Evolutionary conservation across 1,140 invertebrate species (phyloP), one percentile per base, ranked within the genome.

Genomic region (Drosophila kepulauana): DNA sequence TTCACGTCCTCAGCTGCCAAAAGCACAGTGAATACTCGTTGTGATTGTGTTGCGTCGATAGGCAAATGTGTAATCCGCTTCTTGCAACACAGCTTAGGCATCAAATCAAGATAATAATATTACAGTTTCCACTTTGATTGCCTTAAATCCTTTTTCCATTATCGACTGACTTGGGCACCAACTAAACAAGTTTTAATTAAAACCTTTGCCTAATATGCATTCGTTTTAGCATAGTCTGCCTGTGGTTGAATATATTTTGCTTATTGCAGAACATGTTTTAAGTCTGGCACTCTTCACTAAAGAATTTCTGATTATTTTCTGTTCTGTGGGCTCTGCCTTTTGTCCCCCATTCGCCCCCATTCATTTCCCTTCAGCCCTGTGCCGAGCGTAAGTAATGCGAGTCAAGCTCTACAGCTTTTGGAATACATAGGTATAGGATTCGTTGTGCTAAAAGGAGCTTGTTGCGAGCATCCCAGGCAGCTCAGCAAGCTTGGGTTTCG

Each of bases 361-460:
- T 30, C 30, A n/a, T 11, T 5, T n/a, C 20, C 1, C 11, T 10
- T 16, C 2, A 5, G 13, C 16, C 8, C 46, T 30, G 1, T 8
- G 2, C 13, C 10, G 11, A 11, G 6, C 30, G 51, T 25, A 13
- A 13, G 65, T 58, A 67, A 69, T 13, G 56, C 45, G 45, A 69
- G 41, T 41, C 63, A 35, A 35, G 54, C 56, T 25, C 3, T 2
- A 5, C 43, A 28, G 20, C 48, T 33, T 6, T 52, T 11, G 41
- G 16, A 3, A 28, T 28, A 54, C 6, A 28, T 28, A 54, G 62
- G 45, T 33, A 61, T 54, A 25, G 33, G 16, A 49, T 56, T 56
- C 52, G 67, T 49, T 79, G 67, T 64, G 66, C 63, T 61, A 78
- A 75, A 65, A 69, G 73, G 61, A 43, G 61, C 48, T 16, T 20